Base-by-base conservation (phyloP, 2,888 invertebrate genomes). In the Ormia ochracea region DNA sequence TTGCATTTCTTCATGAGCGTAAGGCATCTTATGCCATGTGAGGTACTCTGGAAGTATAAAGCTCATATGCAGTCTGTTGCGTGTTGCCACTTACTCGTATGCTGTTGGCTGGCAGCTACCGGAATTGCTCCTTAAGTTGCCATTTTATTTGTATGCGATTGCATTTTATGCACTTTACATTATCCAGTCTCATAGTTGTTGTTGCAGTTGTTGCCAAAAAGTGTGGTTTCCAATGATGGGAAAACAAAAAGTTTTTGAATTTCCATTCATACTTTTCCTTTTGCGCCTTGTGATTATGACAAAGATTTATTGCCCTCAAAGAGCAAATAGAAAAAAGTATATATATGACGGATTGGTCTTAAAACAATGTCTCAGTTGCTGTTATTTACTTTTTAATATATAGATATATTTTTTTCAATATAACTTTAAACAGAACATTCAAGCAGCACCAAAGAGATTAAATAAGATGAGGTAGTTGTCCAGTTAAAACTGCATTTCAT, bases 281-380 rank as follows among this genome's bases (percentile, higher is more conserved):
- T 17, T 54, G 23, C n/a, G n/a, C 33, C 17, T 43, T 63, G 19
- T 73, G 63, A 43, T 52, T 68, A 61, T 75, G 75, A 75, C 75
- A 75, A 45, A 52, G 75, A 75, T 75, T 75, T 75, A 75, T 68
- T 75, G 14, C 52, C 5, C 21, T n/a, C 19, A 19, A 61, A 31
- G n/a, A 45, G 14, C 23, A 38, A 52, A 12, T 31, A 9, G 23
- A 28, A 50, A 28, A 50, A 9, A 3, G 26, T 28, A 17, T 7
- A 23, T 48, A 48, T 1, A 23, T 48, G 26, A 19, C 17, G 17
- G 4, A 9, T 45, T 4, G 10, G n/a, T 21, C 28, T 48, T 26
- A 14, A 7, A 3, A n/a, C 21, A 1, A 12, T 12, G 4, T 14
- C 7, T 50, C 26, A 28, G n/a, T 26, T 23, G 48, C 1, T n/a